phyloP scores from a whole-genome alignment of 1,140 invertebrate species.

The Megalonaias nervosa region DNA sequence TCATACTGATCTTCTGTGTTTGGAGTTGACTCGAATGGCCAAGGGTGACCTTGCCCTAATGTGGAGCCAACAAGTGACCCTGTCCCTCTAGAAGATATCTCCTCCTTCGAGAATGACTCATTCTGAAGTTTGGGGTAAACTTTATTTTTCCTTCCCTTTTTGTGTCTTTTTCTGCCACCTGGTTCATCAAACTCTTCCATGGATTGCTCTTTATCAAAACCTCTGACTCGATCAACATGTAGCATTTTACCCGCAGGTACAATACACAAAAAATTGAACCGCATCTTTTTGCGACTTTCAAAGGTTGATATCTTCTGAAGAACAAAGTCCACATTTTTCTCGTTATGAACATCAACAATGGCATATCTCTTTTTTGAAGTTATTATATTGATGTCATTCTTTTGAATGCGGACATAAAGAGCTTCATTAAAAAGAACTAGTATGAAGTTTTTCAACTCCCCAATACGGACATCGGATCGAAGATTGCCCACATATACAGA shows the following conservation, averaged over 20 bases:
- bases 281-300: conserved; percentile 23
- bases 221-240: conserved; percentile 33
- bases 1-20: too few relatives aligned
- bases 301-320: conserved; percentile 10
- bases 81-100: too few relatives aligned
- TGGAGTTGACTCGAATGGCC: too few relatives aligned
- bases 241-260: conserved; percentile 6
- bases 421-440: conserved; percentile 16
- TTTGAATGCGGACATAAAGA: conserved; percentile 15
- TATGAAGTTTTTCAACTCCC: conserved; percentile 22
- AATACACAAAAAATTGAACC: conserved; percentile 22
- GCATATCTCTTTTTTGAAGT: conserved; percentile 33
- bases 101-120: too few relatives aligned
- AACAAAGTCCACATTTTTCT: conserved; percentile 29
- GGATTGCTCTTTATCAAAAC: conserved; percentile 27
- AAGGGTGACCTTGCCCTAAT: too few relatives aligned
- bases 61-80: too few relatives aligned
- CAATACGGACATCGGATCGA: not conserved
- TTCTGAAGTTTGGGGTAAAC: too few relatives aligned
- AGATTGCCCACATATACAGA: conserved; percentile 31
- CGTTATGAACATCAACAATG: conserved; percentile 31
- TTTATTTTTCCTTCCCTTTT: too few relatives aligned
- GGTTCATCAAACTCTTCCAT: conserved; percentile 24
- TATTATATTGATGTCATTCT: conserved; percentile 33
- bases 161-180: too few relatives aligned